Evolutionary conservation across 1,140 invertebrate species (phyloP).

Genomic region (Ylistrum balloti): DNA sequence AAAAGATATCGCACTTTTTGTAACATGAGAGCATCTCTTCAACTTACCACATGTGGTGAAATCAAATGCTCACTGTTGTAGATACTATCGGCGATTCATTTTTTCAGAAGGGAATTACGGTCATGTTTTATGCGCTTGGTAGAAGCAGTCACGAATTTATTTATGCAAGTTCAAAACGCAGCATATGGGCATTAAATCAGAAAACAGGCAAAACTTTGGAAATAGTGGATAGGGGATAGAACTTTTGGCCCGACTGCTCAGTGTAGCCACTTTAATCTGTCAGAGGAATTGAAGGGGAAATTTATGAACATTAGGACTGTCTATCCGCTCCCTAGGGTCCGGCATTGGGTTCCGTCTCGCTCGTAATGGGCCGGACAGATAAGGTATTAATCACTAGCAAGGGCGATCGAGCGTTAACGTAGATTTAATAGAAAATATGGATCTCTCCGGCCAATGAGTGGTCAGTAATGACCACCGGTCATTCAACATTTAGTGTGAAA

Average conservation of each 20-base stretch:
- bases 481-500: constrained; percentile 43
- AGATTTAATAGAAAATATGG: constrained; percentile 35
- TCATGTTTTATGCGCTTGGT: background rate
- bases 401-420: constrained; percentile 36
- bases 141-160: constrained; percentile 3
- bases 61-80: background rate
- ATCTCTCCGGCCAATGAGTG: constrained; percentile 41
- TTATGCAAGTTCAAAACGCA: constrained; percentile 1
- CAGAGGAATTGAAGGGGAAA: constrained; percentile 18
- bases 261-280: constrained; percentile 5
- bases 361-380: background rate
- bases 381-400: constrained; percentile 18
- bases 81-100: background rate
- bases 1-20: background rate
- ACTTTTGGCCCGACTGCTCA: background rate
- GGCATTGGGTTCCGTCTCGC: background rate
- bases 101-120: background rate
- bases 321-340: background rate
- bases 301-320: constrained; percentile 14
- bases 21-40: background rate
- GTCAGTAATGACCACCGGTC: constrained; percentile 41
- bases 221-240: background rate
- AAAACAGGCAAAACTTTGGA: background rate
- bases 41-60: constrained; percentile 11
- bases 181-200: background rate